Evolutionary conservation across 2,888 invertebrate species (phyloP).

Genomic region (Perizoma flavofasciatum): DNA sequence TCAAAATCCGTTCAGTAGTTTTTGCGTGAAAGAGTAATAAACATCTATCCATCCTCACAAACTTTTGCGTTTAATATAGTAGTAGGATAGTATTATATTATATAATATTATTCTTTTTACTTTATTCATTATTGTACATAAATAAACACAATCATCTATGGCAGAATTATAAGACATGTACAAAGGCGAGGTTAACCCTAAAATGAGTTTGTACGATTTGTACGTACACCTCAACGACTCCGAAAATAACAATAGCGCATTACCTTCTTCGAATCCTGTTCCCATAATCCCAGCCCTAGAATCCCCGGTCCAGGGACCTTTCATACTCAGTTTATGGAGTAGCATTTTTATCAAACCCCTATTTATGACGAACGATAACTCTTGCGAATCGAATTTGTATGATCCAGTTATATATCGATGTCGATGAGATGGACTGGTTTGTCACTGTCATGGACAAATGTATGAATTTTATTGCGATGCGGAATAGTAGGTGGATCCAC

Average conservation of each 20-base stretch:
- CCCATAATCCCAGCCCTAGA: slow-evolving; percentile 12
- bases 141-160: too few species aligned
- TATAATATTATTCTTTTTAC: too few species aligned
- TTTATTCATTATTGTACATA: too few species aligned
- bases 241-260: not conserved
- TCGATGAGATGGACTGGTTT: slow-evolving; percentile 20
- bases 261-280: not conserved
- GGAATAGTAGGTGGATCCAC: too few species aligned
- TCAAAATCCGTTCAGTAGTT: too few species aligned
- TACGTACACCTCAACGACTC: slow-evolving; percentile 22
- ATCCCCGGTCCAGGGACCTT: slow-evolving; percentile 29
- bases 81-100: too few species aligned
- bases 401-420: slow-evolving; percentile 31
- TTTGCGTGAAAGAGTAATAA: too few species aligned
- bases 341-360: slow-evolving; percentile 32
- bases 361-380: slow-evolving; percentile 35
- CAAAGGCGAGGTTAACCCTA: too few species aligned
- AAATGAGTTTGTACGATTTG: too few species aligned
- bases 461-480: slow-evolving; percentile 4
- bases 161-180: too few species aligned
- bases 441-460: slow-evolving; percentile 9
- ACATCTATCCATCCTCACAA: too few species aligned
- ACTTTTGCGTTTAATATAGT: too few species aligned
- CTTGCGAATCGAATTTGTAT: slow-evolving; percentile 33
- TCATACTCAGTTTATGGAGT: slow-evolving; percentile 28